phyloP scores from a whole-genome alignment of 2,113 vertebrate genomes.

The Cryptotis parvus region DNA sequence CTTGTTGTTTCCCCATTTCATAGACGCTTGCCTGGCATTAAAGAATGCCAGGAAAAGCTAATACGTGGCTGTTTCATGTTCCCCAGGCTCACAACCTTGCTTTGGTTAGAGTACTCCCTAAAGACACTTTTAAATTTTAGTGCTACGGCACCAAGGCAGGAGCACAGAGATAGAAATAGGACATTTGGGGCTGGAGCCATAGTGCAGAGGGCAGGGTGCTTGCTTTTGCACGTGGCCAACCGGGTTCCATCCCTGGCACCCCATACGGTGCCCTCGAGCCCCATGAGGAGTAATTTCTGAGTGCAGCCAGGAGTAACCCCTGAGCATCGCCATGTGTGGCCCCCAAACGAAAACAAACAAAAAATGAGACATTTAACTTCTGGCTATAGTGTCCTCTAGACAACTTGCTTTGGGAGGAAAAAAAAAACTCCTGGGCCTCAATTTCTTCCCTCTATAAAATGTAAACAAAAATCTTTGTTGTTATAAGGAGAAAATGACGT shows the following conservation, averaged over 20 bases:
- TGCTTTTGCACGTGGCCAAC: background rate
- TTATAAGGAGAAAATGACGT: constrained; percentile 22
- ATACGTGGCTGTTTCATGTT: background rate
- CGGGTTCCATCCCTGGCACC: background rate
- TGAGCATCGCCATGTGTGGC: too few species aligned
- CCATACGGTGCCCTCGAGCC: background rate
- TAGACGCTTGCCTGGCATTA: background rate
- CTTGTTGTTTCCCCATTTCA: background rate
- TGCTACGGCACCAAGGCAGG: background rate
- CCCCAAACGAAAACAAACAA: too few species aligned
- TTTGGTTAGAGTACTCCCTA: background rate
- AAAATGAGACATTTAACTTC: background rate
- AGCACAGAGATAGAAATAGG: background rate
- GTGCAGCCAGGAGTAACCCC: too few species aligned
- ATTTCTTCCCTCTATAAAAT: constrained; percentile 25
- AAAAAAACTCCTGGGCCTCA: background rate
- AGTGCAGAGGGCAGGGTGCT: too few species aligned
- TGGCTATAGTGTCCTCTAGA: background rate
- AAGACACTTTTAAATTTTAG: background rate
- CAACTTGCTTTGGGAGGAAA: background rate
- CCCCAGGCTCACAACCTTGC: background rate
- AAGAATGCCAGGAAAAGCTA: background rate
- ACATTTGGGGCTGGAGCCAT: background rate
- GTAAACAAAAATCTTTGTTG: constrained; percentile 34
- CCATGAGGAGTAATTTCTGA: too few species aligned